Evolutionary conservation across 2,113 vertebrate species (phyloP).

Genomic region (Rana temporaria): DNA sequence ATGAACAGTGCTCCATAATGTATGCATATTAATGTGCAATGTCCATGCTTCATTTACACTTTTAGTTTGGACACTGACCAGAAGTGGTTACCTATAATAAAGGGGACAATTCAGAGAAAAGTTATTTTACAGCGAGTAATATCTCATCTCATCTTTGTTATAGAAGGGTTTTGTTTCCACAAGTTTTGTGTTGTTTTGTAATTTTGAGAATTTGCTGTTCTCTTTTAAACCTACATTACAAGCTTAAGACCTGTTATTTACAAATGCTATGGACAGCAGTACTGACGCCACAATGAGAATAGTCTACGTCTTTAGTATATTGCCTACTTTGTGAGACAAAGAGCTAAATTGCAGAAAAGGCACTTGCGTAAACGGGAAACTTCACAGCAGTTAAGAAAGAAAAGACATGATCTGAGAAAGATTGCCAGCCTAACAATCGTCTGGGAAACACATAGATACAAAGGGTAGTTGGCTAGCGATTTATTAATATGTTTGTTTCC

Average conservation of each 20-base stretch:
- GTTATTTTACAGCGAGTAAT: too few relatives aligned
- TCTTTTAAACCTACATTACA: slow-evolving; percentile 60
- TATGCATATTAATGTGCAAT: not conserved
- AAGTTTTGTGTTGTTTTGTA: slow-evolving; percentile 50
- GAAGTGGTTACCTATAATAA: too few relatives aligned
- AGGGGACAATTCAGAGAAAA: too few relatives aligned
- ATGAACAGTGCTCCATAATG: not conserved
- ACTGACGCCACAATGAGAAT: slow-evolving; percentile 74
- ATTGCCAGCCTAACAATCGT: slow-evolving; percentile 30
- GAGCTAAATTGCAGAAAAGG: slow-evolving; percentile 75
- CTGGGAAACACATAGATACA: too few relatives aligned
- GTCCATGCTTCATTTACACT: not conserved
- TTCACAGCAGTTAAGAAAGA: slow-evolving; percentile 61
- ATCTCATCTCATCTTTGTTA: not conserved
- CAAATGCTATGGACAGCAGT: slow-evolving; percentile 72
- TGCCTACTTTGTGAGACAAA: slow-evolving; percentile 79
- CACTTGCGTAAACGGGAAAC: slow-evolving; percentile 71
- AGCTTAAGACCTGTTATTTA: slow-evolving; percentile 59
- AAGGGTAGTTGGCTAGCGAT: too few relatives aligned
- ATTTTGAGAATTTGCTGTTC: slow-evolving; percentile 62
- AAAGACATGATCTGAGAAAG: slow-evolving; percentile 63
- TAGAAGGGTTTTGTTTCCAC: slow-evolving; percentile 26
- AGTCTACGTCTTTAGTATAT: slow-evolving; percentile 77
- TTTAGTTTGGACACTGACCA: not conserved
- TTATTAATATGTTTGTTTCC: too few relatives aligned